Base-by-base conservation (phyloP, 2,888 invertebrate species). In the Syrphus vitripennis region DNA sequence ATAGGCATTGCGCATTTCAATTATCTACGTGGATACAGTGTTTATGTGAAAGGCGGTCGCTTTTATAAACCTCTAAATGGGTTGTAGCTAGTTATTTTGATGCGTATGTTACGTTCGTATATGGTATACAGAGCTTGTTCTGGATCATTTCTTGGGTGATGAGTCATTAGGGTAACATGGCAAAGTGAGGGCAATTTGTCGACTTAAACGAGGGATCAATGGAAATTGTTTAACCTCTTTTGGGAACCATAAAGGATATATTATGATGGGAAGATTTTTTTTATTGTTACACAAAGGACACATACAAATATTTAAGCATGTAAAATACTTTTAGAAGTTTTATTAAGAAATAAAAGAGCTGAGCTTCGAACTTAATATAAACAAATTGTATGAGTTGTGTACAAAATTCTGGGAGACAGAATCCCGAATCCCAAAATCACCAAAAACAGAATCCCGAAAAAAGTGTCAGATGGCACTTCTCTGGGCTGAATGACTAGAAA, bases 1-100 rank as follows among this genome's bases (percentile, higher is more conserved):
- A 83, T 83, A 83, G 83, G 61, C 79, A 83, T 83, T 83, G 83
- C 69, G 83, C 83, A 79, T 83, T 83, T 79, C 83, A 83, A 83
- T 83, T 83, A 83, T 83, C 61, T 83, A 83, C 83, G 83, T 83
- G 83, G 74, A 83, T 79, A 63, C 74, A 83, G 83, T 83, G 83
- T 83, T 83, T 83, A 83, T 83, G 79, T 79, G 79, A 79, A 79
- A 83, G 79, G 79, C 83, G 83, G 79, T 83, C 72, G 79, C 83
- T 74, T 83, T 83, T 74, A 63, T 79, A 74, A 69, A 31, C 34
- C 29, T n/a, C n/a, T 50, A 79, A 83, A 83, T 63, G 79, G 69
- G 45, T 26, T 78, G 42, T 16, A 78, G 40, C 77, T 82, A 31
- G 81, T 75, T 77, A 65, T 71, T 81, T 81, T 81, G 55, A 50